Evolutionary conservation across 2,113 vertebrate species (phyloP), one percentile per base, ranked within the genome.

Genomic region (Etheostoma cragini): DNA sequence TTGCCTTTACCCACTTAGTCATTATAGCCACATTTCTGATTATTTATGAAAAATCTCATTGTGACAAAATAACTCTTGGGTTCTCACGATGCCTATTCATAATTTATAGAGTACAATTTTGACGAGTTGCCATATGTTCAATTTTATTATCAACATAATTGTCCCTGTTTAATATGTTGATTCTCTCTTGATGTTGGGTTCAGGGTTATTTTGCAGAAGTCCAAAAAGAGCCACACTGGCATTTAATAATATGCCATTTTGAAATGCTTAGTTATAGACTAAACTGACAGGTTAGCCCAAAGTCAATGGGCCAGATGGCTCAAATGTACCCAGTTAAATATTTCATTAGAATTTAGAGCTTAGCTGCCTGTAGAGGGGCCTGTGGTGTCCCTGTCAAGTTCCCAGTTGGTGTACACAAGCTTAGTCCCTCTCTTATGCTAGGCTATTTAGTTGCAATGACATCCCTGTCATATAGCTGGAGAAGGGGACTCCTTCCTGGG

Each of bases 301-400:
- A 49, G 54, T 76, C 64, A 10, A 62, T 33, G 7, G 52, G 16
- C 58, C 61, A 24, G 16, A 5, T 58, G 64, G 60, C 63, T 84
- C 68, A 78, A n/a, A 78, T 71, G 58, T 61, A 3, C 60, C 30
- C 52, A 22, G 10, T 16, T 82, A 22, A 76, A 82, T 64, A 38
- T 73, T 82, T 69, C 0, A 82, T 72, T 19, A 76, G 65, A 30
- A 6, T 22, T 63, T 12, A 16, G 6, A 22, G 17, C 42, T 61
- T 15, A 49, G 33, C 45, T 30, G 26, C 13, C 60, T 8, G 8
- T 30, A n/a, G 10, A 30, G 7, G 22, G 38, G 1, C 1, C 54
- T 42, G 5, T 72, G 42, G 24, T 13, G 12, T 24, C 22, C 6
- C 24, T 46, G 22, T 12, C 42, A 22, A 26, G n/a, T 56, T 67